Conservation (phyloP, 2,888 invertebrate genomes). For the Aspidiotus destructor region DNA sequence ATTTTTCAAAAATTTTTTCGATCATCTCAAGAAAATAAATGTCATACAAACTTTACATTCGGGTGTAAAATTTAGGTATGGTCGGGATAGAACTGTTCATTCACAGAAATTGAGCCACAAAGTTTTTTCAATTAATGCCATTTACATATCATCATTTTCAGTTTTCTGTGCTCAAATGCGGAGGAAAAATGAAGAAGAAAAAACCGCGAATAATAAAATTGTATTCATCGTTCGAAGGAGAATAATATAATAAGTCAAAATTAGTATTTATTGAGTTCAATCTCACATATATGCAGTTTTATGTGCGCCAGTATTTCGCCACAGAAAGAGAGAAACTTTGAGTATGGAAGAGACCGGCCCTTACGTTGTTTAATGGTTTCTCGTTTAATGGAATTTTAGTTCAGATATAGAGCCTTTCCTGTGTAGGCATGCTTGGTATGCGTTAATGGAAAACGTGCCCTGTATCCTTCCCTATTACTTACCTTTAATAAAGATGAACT, state of each 20-base stretch:
- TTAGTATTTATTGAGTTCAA: slow-evolving; percentile 31
- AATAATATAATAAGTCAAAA: slow-evolving; percentile 33
- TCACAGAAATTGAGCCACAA: neutral
- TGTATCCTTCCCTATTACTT: slow-evolving; percentile 32
- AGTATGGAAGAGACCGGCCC: slow-evolving; percentile 15
- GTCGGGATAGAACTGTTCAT: too few relatives aligned
- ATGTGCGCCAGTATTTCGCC: neutral
- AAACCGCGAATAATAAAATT: slow-evolving; percentile 19
- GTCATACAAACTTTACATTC: too few relatives aligned
- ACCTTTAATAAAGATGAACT: slow-evolving; percentile 33
- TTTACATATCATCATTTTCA: slow-evolving; percentile 25
- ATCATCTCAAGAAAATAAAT: too few relatives aligned
- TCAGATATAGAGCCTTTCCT: slow-evolving; percentile 24
- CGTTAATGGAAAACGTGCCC: slow-evolving; percentile 33
- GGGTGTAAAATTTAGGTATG: too few relatives aligned
- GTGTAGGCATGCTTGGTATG: slow-evolving; percentile 32
- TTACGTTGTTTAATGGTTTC: slow-evolving; percentile 26
- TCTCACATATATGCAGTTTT: slow-evolving; percentile 29
- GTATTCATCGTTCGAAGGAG: slow-evolving; percentile 23
- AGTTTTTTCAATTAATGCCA: slow-evolving; percentile 25
- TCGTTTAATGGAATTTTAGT: slow-evolving; percentile 28
- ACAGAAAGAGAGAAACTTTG: neutral
- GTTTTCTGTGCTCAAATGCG: slow-evolving; percentile 2
- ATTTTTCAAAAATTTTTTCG: too few relatives aligned
- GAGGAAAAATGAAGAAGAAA: slow-evolving; percentile 15